Conservation (phyloP, 2,113 vertebrate genomes). For the Motacilla alba region DNA sequence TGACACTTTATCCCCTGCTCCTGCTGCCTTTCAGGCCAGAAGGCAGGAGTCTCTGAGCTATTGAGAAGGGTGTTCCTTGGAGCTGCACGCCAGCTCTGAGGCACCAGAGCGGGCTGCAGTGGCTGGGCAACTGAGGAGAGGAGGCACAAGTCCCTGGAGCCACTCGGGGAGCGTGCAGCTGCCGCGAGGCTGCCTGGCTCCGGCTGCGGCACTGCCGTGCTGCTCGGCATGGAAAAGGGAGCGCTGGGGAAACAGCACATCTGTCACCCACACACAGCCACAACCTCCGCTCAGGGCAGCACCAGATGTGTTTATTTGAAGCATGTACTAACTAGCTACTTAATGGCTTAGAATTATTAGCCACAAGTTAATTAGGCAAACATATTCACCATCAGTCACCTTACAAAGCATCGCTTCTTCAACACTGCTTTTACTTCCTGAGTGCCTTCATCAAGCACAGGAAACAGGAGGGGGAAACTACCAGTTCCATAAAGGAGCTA, state of each 20-base stretch:
- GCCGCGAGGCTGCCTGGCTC: conserved; percentile 65
- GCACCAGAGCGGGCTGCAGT: background rate
- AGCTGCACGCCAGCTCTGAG: background rate
- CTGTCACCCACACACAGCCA: conserved; percentile 80
- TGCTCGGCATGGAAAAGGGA: conserved; percentile 86
- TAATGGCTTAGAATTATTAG: conserved; percentile 85
- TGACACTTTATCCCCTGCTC: background rate
- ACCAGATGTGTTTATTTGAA: conserved; percentile 92
- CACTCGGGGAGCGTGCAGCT: conserved; percentile 70
- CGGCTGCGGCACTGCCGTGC: conserved; percentile 33
- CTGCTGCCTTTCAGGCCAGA: conserved; percentile 2
- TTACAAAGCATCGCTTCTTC: conserved; percentile 39
- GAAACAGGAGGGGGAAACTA: background rate
- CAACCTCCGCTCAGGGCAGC: conserved; percentile 52
- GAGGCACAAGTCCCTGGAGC: background rate
- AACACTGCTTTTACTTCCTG: conserved; percentile 21
- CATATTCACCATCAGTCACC: conserved; percentile 70
- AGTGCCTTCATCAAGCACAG: background rate
- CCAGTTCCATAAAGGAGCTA: background rate
- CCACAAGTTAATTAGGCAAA: conserved; percentile 89
- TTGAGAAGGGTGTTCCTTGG: background rate
- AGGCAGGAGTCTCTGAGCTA: background rate
- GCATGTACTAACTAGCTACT: conserved; percentile 85
- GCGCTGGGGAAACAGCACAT: conserved; percentile 81
- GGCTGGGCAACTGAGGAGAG: conserved; percentile 39